Evolutionary conservation across 2,113 vertebrate genomes (phyloP), one percentile per base, ranked within the genome.

Genomic region (Podarcis cretensis): DNA sequence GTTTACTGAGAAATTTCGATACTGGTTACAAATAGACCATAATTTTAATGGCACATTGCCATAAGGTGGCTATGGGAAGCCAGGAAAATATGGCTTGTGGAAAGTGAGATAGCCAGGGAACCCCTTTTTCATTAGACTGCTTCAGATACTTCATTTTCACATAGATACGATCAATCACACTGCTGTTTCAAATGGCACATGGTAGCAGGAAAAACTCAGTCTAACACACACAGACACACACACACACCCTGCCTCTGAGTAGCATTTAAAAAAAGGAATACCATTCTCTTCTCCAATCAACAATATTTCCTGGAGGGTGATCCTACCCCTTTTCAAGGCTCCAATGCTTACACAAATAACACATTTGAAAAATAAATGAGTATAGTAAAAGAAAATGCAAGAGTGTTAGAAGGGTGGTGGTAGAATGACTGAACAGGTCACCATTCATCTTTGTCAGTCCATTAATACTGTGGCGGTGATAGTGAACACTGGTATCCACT

Each of bases 311-410:
- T 40, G 30, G 71, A 32, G 12, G 66, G 63, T 16, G n/a, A 66
- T 76, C 40, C 37, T 27, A 48, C 57, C 9, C 63, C 43, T 54
- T 37, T 23, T 74, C 23, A 77, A 89, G 23, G 63, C 88, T 90
- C 27, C 90, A 21, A 91, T 30, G 57, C 91, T 82, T 92, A 88
- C 79, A 94, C 68, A 91, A 54, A 90, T 92, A 84, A 57, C 93
- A 71, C 92, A 92, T 20, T 94, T 92, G 90, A 79, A 92, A 90
- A 83, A 18, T 7, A 91, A 69, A 48, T 63, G 21, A 88, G 88
- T 87, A 94, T 90, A 90, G 92, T 25, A 57, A 81, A 1, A 83
- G 23, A 82, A 37, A 25, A 84, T 91, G 43, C 54, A 89, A 91
- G 87, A 30, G 76, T 75, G 63, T 18, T 86, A 65, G 54, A 80